phyloP scores from a whole-genome alignment of 2,113 vertebrate genomes.

The Takifugu flavidus region DNA sequence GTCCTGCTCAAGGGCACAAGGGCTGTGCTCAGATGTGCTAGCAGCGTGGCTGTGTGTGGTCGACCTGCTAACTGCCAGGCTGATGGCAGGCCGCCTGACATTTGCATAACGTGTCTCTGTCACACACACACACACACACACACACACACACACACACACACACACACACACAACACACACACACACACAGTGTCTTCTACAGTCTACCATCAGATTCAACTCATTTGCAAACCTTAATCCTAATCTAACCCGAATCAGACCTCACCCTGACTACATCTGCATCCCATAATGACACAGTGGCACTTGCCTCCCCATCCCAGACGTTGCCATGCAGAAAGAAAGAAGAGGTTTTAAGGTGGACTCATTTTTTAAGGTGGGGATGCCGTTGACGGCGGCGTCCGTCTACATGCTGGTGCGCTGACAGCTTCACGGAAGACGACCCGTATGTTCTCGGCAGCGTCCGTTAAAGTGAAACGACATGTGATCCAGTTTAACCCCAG shows the following conservation, averaged over 20 bases:
- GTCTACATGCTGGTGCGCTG: slow-evolving; percentile 32
- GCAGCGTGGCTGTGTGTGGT: slow-evolving; percentile 19
- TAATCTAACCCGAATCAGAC: background rate
- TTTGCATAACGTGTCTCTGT: slow-evolving; percentile 44
- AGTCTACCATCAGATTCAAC: background rate
- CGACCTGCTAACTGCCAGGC: slow-evolving; percentile 22
- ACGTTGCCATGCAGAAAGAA: too few species aligned
- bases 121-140: background rate
- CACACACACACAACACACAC: background rate
- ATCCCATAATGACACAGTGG: too few species aligned
- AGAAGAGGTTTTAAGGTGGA: background rate
- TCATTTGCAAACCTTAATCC: background rate
- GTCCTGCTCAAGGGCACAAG: slow-evolving; percentile 7
- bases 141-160: slow-evolving; percentile 2
- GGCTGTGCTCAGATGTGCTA: background rate
- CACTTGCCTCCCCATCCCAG: too few species aligned
- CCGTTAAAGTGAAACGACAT: slow-evolving; percentile 27
- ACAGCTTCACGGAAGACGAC: slow-evolving; percentile 15
- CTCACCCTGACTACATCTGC: too few species aligned
- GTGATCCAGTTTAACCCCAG: slow-evolving; percentile 5
- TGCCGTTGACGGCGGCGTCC: background rate
- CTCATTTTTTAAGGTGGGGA: background rate
- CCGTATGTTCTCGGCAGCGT: slow-evolving; percentile 2
- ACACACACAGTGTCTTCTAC: background rate
- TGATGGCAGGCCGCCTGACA: slow-evolving; percentile 7